phyloP scores from a whole-genome alignment of 2,888 invertebrate species.

The Stenchaetothrips biformis region DNA sequence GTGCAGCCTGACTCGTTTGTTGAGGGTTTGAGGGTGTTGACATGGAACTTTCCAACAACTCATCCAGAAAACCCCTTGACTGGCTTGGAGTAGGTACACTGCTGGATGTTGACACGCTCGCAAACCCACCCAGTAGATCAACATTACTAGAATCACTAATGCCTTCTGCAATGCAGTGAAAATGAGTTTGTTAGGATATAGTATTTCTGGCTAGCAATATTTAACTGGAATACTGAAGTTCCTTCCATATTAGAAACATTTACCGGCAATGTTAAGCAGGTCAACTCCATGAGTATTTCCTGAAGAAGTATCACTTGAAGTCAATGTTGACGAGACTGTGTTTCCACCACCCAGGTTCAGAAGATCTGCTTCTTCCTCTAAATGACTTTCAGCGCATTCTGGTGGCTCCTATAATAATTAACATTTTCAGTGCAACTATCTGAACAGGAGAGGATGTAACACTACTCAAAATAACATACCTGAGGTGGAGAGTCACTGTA shows the following conservation, averaged over 20 bases:
- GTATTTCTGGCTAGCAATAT: neutral
- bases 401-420: neutral
- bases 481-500: neutral
- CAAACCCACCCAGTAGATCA: conserved; percentile 57
- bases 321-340: neutral
- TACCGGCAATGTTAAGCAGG: conserved; percentile 26
- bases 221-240: conserved; percentile 2
- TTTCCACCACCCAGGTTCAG: conserved; percentile 32
- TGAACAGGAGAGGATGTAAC: neutral
- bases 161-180: conserved; percentile 10
- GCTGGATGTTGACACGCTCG: conserved; percentile 41
- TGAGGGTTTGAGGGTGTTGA: neutral
- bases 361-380: conserved; percentile 32
- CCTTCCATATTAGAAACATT: neutral
- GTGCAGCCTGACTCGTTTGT: neutral
- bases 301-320: neutral
- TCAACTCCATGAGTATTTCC: conserved; percentile 19
- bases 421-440: neutral
- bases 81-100: neutral
- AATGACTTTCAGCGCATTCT: neutral
- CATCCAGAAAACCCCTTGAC: neutral
- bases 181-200: neutral
- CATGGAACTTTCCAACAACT: neutral
- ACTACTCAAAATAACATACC: neutral
- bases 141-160: conserved; percentile 47